These are phyloP conservation scores for Drosophila aff. DNA, from an alignment of 1,140 invertebrate species.

Conservation along the genomic window DNA sequence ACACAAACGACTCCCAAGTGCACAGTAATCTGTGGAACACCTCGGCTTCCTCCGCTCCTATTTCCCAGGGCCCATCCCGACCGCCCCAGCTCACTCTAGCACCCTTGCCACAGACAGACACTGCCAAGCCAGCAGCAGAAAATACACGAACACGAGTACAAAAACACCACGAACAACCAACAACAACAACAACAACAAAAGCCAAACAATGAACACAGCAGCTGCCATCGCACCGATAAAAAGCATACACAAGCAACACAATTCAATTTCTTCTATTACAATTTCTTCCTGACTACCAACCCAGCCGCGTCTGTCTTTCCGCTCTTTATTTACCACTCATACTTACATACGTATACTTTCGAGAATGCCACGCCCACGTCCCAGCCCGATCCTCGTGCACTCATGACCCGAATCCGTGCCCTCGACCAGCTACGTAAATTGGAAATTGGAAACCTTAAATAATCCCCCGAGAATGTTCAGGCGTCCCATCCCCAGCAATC, in stretches of 20 bases:
- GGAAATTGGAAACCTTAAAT: slow-evolving; percentile 34
- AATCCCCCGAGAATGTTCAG: slow-evolving; percentile 7
- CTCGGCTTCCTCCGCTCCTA: neutral
- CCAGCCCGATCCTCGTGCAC: slow-evolving; percentile 21
- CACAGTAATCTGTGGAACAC: slow-evolving; percentile 65
- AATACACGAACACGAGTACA: slow-evolving; percentile 24
- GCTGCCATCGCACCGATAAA: slow-evolving; percentile 65
- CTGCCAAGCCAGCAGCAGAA: slow-evolving; percentile 30
- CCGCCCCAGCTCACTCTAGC: neutral
- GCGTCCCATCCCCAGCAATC: slow-evolving; percentile 3
- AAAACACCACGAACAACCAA: slow-evolving; percentile 15
- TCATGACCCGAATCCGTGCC: slow-evolving; percentile 11
- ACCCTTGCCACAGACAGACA: slow-evolving; percentile 38
- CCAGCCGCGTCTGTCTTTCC: slow-evolving; percentile 39
- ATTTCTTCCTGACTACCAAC: slow-evolving; percentile 63
- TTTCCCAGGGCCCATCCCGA: slow-evolving; percentile 1
- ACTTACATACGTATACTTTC: slow-evolving; percentile 28
- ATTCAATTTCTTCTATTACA: slow-evolving; percentile 82
- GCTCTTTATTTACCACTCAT: slow-evolving; percentile 48
- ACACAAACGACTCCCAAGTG: slow-evolving; percentile 69
- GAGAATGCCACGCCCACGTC: slow-evolving; percentile 56
- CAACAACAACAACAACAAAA: slow-evolving; percentile 40
- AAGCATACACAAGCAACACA: slow-evolving; percentile 58
- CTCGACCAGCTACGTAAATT: slow-evolving; percentile 21
- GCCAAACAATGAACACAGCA: slow-evolving; percentile 68